Conservation (phyloP, 2,888 invertebrate species). For the Drosophila eohydei region DNA sequence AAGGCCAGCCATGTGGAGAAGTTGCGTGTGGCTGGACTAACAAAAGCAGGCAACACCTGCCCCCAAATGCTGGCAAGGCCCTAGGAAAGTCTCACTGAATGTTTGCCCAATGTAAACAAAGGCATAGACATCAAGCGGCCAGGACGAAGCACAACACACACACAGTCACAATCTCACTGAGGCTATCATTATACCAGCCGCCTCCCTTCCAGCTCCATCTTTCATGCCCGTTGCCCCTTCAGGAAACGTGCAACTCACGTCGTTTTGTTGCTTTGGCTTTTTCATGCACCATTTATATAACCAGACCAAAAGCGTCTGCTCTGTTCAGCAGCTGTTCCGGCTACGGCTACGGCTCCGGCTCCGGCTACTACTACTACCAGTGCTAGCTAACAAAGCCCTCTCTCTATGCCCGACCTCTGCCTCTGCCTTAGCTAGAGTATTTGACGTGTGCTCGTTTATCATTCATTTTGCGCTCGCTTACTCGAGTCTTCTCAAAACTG, state of each 20-base stretch:
- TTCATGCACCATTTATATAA: conserved; percentile 80
- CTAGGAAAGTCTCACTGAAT: conserved; percentile 35
- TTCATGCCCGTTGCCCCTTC: background rate
- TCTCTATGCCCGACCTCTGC: background rate
- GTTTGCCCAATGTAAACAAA: conserved; percentile 75
- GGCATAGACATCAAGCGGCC: conserved; percentile 45
- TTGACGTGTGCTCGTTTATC: conserved; percentile 83
- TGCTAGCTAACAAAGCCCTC: background rate
- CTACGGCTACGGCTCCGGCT: conserved; percentile 15
- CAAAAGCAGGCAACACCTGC: conserved; percentile 38
- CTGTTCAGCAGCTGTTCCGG: conserved; percentile 67
- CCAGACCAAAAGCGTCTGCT: conserved; percentile 52
- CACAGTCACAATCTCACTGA: conserved; percentile 15
- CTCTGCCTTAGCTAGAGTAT: conserved; percentile 47
- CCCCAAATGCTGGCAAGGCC: background rate
- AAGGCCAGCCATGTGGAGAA: background rate
- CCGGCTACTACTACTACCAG: conserved; percentile 1
- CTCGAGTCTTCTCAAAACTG: conserved; percentile 31
- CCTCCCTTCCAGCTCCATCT: background rate
- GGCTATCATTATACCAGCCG: conserved; percentile 38
- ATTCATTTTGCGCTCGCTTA: conserved; percentile 81
- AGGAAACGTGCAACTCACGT: conserved; percentile 72
- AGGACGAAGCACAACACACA: conserved; percentile 4
- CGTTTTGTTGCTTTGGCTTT: conserved; percentile 80
- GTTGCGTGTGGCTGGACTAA: conserved; percentile 25